A percentile compares a stretch with the other conserved stretches of the same genome.
Conservation (phyloP, 2,113 vertebrate genomes). For the Stegostoma tigrinum region DNA sequence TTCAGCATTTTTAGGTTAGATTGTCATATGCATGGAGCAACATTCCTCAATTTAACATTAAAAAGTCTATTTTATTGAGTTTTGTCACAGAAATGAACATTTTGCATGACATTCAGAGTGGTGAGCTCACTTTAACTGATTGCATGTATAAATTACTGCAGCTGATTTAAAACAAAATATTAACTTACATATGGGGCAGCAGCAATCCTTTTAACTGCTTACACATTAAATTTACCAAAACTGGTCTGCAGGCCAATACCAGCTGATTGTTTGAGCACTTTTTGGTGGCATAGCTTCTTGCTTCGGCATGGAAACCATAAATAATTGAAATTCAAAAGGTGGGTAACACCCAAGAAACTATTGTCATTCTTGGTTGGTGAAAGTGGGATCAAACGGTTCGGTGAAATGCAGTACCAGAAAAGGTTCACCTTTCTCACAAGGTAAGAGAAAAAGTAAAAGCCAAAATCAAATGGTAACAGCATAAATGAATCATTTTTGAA, state of each 20-base stretch:
- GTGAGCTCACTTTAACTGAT: not conserved
- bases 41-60: not conserved
- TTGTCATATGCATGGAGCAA: not conserved
- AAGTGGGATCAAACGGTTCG: not conserved
- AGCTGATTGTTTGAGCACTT: not conserved
- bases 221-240: not conserved
- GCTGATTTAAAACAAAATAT: not conserved
- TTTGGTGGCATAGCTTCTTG: not conserved
- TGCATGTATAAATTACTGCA: not conserved
- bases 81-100: conserved; percentile 12
- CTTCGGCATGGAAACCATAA: not conserved
- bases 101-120: not conserved
- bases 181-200: not conserved
- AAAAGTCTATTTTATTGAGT: not conserved
- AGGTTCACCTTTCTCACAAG: not conserved
- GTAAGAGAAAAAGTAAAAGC: not conserved
- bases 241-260: not conserved
- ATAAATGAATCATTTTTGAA: not conserved
- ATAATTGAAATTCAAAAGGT: not conserved
- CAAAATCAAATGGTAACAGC: not conserved
- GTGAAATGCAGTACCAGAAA: no score
- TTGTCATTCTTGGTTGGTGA: not conserved
- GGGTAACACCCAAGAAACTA: not conserved
- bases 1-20: not conserved
- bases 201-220: conserved; percentile 4